These are phyloP conservation scores for Lates japonicus DNA, from an alignment of 2,797 vertebrate genomes.

Conservation along the genomic window DNA sequence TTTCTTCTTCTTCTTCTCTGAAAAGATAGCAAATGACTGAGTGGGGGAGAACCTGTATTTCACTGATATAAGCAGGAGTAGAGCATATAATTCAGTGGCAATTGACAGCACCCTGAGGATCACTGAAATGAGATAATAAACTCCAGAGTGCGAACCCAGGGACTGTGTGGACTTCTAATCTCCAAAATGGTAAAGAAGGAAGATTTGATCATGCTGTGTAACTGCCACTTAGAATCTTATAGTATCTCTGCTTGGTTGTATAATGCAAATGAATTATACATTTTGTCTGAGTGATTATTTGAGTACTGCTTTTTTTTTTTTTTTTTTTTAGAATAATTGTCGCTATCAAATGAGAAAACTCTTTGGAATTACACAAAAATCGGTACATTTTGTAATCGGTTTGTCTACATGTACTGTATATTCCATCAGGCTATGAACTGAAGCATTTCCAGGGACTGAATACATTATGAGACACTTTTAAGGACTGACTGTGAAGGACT, in stretches of 20 bases:
- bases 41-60: constrained; percentile 44
- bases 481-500: constrained; percentile 10
- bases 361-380: not conserved
- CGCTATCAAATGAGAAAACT: constrained; percentile 22
- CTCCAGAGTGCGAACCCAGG: constrained; percentile 53
- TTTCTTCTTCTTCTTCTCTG: not conserved
- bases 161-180: constrained; percentile 50
- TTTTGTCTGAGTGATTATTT: constrained; percentile 7
- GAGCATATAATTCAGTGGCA: constrained; percentile 62
- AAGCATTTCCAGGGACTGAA: constrained; percentile 17
- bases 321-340: not conserved
- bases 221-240: constrained; percentile 23
- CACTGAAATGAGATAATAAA: constrained; percentile 70
- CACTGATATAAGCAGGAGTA: constrained; percentile 56
- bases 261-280: constrained; percentile 19
- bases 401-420: not conserved
- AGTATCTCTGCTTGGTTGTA: constrained; percentile 6
- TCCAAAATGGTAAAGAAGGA: constrained; percentile 34
- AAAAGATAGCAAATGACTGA: constrained; percentile 49
- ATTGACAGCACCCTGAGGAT: constrained; percentile 69
- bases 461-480: constrained; percentile 16
- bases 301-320: not conserved
- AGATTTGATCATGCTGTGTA: constrained; percentile 41
- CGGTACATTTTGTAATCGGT: not conserved
- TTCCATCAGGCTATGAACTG: constrained; percentile 1